Evolutionary conservation across 2,888 invertebrate genomes (phyloP).

Genomic region (Lasioglossum leucozonium): DNA sequence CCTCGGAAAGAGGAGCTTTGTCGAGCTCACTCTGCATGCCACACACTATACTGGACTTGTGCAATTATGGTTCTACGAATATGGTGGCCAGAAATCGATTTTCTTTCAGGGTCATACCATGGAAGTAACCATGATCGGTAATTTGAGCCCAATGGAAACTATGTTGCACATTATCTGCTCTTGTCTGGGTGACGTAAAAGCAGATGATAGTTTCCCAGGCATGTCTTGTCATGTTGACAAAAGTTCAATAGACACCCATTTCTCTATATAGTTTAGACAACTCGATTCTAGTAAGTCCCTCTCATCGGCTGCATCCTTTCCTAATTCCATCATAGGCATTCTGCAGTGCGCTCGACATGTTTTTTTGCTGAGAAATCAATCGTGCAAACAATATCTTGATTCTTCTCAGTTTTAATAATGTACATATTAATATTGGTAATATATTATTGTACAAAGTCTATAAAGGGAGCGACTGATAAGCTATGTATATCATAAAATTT

Average conservation of each 20-base stretch:
- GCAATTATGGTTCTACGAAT: neutral
- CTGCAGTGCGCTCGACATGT: neutral
- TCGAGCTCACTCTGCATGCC: neutral
- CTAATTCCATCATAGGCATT: neutral
- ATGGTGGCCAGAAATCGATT: neutral
- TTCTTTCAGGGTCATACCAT: neutral
- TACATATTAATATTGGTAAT: slow-evolving; percentile 61
- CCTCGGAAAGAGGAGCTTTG: neutral
- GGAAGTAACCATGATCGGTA: neutral
- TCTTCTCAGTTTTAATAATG: slow-evolving; percentile 45
- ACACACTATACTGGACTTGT: neutral
- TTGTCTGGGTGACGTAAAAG: neutral
- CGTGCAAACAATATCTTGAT: neutral
- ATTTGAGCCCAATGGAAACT: neutral
- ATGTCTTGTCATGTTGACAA: neutral
- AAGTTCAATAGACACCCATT: neutral
- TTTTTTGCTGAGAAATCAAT: neutral
- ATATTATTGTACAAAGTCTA: slow-evolving; percentile 59
- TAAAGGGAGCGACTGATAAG: slow-evolving; percentile 40
- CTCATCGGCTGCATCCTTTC: neutral
- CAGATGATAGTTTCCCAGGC: neutral
- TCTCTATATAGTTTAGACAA: neutral
- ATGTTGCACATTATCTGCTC: neutral
- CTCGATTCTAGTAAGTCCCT: neutral
- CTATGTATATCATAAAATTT: slow-evolving; percentile 46